phyloP scores from a whole-genome alignment of 1,140 invertebrate genomes.

The Drosophila quadrilineata region DNA sequence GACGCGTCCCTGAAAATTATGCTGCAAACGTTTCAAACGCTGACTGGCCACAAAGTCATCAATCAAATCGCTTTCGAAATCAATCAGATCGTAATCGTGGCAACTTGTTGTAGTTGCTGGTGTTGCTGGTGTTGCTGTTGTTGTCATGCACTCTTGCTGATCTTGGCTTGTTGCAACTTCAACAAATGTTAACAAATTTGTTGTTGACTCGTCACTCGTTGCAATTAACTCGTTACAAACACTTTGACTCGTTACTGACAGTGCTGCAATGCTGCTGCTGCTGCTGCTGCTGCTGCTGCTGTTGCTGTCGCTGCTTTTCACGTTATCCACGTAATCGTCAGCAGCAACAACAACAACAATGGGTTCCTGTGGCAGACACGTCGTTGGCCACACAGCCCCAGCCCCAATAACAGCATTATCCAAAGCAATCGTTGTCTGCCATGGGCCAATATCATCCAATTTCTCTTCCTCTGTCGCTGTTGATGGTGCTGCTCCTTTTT shows the following conservation, averaged over 20 bases:
- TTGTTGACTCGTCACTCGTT: constrained; percentile 14
- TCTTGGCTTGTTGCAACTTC: not conserved
- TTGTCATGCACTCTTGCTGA: constrained; percentile 10
- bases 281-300: constrained; percentile 16
- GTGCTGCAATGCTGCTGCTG: constrained; percentile 1
- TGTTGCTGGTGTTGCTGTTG: constrained; percentile 32
- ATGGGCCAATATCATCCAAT: constrained; percentile 12
- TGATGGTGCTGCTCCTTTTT: not conserved
- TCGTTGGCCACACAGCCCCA: constrained; percentile 25
- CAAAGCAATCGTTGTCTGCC: too few species aligned
- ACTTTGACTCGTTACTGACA: not conserved
- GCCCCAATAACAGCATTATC: constrained; percentile 46
- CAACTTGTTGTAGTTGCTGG: constrained; percentile 48
- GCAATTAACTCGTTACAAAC: not conserved
- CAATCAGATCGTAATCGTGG: constrained; percentile 63
- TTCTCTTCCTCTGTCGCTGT: not conserved
- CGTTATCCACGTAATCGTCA: constrained; percentile 68
- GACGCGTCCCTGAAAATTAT: constrained; percentile 78
- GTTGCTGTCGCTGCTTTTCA: constrained; percentile 30
- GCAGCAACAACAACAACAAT: constrained; percentile 50
- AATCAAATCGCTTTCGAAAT: constrained; percentile 59
- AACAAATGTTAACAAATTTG: too few species aligned
- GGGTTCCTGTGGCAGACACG: constrained; percentile 31
- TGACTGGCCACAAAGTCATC: constrained; percentile 78
- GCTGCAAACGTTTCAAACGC: constrained; percentile 68